Percentiles rank a stretch among this genome's conserved stretches.
Conservation (phyloP, 2,888 invertebrate species). For the Catocala sponsa region DNA sequence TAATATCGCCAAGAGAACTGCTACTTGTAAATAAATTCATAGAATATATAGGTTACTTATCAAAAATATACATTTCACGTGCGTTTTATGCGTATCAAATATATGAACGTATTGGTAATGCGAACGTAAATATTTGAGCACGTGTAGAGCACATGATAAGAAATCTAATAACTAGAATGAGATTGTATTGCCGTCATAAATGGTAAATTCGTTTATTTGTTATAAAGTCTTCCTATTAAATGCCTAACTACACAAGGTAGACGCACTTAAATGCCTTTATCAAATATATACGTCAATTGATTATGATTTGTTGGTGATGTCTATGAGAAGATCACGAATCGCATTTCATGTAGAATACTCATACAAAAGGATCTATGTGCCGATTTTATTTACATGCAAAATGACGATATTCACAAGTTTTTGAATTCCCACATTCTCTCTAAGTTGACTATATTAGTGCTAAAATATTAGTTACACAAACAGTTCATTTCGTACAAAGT, state of each 20-base stretch:
- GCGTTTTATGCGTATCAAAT: conserved; percentile 47
- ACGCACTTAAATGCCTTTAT: background rate
- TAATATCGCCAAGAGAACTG: too few species aligned
- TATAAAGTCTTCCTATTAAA: conserved; percentile 20
- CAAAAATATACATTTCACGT: conserved; percentile 25
- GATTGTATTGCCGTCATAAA: conserved; percentile 38
- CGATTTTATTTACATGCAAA: conserved; percentile 20
- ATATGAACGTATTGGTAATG: conserved; percentile 32
- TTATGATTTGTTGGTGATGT: conserved; percentile 14
- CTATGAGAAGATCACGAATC: conserved; percentile 45
- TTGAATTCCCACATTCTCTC: background rate
- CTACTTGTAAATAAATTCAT: too few species aligned
- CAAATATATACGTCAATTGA: conserved; percentile 37
- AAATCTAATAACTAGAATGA: conserved; percentile 50
- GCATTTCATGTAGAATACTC: conserved; percentile 30
- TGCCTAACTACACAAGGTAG: background rate
- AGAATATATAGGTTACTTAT: background rate
- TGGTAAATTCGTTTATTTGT: conserved; percentile 27
- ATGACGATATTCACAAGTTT: conserved; percentile 27
- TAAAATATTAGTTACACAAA: background rate
- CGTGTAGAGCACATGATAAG: conserved; percentile 53
- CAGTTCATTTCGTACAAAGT: background rate
- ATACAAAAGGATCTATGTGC: conserved; percentile 11
- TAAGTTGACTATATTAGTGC: background rate
- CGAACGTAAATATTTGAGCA: conserved; percentile 53